These are phyloP conservation scores for Alaudala cheleensis DNA, from an alignment of 2,113 vertebrate species.

Conservation along the genomic window DNA sequence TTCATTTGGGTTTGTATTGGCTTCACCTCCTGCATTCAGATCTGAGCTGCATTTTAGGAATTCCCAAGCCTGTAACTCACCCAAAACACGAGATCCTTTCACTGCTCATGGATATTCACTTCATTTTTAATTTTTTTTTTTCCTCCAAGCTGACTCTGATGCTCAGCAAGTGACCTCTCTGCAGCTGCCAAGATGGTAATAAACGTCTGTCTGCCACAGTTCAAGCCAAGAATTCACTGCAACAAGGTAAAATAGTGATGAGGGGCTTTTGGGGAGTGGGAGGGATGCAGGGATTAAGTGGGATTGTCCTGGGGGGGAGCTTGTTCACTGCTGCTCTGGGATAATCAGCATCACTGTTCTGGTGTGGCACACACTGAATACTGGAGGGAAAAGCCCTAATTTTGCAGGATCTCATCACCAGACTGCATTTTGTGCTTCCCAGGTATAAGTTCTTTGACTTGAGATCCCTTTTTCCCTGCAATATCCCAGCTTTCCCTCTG, in stretches of 20 bases:
- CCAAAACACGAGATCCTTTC: neutral
- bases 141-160: slow-evolving; percentile 63
- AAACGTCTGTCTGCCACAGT: slow-evolving; percentile 89
- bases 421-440: neutral
- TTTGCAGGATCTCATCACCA: neutral
- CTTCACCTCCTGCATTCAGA: neutral
- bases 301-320: neutral
- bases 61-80: neutral
- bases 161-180: slow-evolving; percentile 51
- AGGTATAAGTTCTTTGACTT: fast-evolving
- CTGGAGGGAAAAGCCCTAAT: neutral
- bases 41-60: neutral
- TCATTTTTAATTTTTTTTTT: neutral
- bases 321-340: neutral
- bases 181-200: slow-evolving; percentile 84
- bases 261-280: neutral
- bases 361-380: neutral
- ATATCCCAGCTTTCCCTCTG: neutral
- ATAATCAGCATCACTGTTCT: neutral
- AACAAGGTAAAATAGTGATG: slow-evolving; percentile 83
- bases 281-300: neutral
- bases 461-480: neutral
- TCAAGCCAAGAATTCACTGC: slow-evolving; percentile 84
- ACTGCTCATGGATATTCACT: neutral
- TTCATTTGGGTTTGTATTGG: neutral